Percentiles rank a stretch among this genome's conserved stretches.
phyloP scores from a whole-genome alignment of 2,888 invertebrate species.

The Callimorpha dominula region DNA sequence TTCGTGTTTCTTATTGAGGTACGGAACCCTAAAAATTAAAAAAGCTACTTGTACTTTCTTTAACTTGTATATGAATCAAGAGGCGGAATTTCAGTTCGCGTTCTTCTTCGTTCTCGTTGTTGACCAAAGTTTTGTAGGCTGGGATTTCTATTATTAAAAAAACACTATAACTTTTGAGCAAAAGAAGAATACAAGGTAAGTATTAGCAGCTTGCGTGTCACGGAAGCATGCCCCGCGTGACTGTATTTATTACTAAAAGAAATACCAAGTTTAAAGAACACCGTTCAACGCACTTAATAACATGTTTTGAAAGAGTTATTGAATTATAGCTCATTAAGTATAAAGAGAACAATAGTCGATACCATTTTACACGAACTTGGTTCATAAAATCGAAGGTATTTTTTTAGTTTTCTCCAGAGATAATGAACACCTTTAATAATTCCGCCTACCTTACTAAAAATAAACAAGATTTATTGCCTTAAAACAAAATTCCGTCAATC shows the following conservation, averaged over 20 bases:
- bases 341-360: not conserved
- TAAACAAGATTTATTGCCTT: conserved; percentile 15
- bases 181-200: not conserved
- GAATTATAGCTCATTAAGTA: not conserved
- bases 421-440: not conserved
- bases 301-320: not conserved
- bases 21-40: too few relatives aligned
- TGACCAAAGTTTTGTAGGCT: not conserved
- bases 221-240: not conserved
- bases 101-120: not conserved
- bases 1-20: too few relatives aligned
- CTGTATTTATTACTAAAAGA: not conserved
- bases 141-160: not conserved
- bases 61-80: too few relatives aligned
- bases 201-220: not conserved
- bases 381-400: not conserved
- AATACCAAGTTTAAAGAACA: not conserved
- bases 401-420: not conserved
- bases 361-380: not conserved
- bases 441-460: not conserved
- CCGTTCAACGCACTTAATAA: not conserved
- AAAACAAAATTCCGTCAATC: conserved; percentile 8
- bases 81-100: not conserved
- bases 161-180: not conserved
- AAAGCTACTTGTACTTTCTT: too few relatives aligned